Evolutionary conservation across 2,888 invertebrate species (phyloP), one percentile per base, ranked within the genome.

Genomic region (Frankliniella intonsa): DNA sequence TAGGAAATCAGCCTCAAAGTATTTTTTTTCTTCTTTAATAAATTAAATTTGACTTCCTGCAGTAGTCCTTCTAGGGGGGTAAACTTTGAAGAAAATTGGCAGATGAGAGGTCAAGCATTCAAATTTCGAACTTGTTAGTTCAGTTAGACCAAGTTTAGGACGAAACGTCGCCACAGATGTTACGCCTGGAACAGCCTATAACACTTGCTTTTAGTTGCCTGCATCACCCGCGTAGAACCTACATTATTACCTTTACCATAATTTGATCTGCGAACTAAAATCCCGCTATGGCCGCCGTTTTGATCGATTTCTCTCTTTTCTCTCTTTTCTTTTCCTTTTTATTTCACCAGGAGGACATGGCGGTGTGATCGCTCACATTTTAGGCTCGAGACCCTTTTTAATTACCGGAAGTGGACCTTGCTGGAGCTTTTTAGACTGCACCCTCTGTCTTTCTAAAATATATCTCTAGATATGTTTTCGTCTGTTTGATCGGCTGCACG

Each of bases 361-460:
- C 69, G 22, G 69, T 25, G n/a, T 25, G 22, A 25, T 22, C 69
- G 12, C 69, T 76, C 69, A 25, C 25, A 25, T 22, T 19, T 76
- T 76, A 76, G 69, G 69, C 69, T 76, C 69, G 69, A 76, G 69
- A 76, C 69, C 69, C 69, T 76, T 25, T 76, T 38, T 38, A 25
- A 22, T 22, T 25, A 25, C 69, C 69, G 69, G 69, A 76, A 76
- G 69, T 76, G 69, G 69, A 76, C 69, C 69, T 76, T 76, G 69
- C 69, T 76, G 69, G 69, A 76, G 69, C 69, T 76, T 76, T 25
- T 25, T 76, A 76, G 69, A 76, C 69, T 76, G 69, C 69, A 76
- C 69, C 69, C 25, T 76, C 69, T 76, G n/a, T 76, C 69, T 76
- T 12, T 76, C n/a, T 76, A 25, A 25, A 25, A 22, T 76, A 12